Evolutionary conservation across 2,888 invertebrate species (phyloP).

Genomic region (Cheilosia grossa): DNA sequence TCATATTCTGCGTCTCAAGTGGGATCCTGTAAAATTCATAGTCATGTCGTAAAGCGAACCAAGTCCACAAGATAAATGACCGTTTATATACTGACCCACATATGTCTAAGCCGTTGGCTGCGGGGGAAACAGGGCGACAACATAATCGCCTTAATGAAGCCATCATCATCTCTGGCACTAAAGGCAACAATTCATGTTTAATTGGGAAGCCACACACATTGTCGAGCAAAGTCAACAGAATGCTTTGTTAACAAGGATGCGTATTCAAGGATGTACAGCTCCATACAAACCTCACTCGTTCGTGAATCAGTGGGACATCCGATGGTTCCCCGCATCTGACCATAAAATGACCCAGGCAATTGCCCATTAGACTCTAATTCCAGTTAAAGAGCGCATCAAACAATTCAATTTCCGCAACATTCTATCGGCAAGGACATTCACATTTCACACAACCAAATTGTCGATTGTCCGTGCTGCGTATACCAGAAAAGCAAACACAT

Average conservation of each 20-base stretch:
- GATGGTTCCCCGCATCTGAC: constrained; percentile 66
- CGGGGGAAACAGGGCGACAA: constrained; percentile 19
- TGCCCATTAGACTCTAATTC: constrained; percentile 73
- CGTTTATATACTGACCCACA: constrained; percentile 66
- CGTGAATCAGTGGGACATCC: constrained; percentile 59
- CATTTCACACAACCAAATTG: constrained; percentile 55
- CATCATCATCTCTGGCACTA: constrained; percentile 69
- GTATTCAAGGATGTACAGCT: constrained; percentile 33
- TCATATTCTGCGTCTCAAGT: constrained; percentile 63
- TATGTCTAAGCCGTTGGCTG: constrained; percentile 54
- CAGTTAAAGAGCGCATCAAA: constrained; percentile 64
- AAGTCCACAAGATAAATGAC: constrained; percentile 68
- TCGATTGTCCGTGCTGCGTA: constrained; percentile 41
- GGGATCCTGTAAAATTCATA: constrained; percentile 72
- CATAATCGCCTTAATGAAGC: constrained; percentile 71
- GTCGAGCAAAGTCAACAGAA: constrained; percentile 55
- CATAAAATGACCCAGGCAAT: constrained; percentile 76
- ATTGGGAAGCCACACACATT: constrained; percentile 69
- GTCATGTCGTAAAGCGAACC: constrained; percentile 61
- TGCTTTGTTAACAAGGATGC: constrained; percentile 55
- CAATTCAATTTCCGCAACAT: constrained; percentile 62
- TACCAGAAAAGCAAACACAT: constrained; percentile 61
- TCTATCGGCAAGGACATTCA: constrained; percentile 48
- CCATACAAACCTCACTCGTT: constrained; percentile 15
- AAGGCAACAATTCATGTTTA: constrained; percentile 63